A percentile compares a stretch with the other conserved stretches of the same genome.
phyloP scores from a whole-genome alignment of 1,140 invertebrate genomes.

The Caerostris darwini region DNA sequence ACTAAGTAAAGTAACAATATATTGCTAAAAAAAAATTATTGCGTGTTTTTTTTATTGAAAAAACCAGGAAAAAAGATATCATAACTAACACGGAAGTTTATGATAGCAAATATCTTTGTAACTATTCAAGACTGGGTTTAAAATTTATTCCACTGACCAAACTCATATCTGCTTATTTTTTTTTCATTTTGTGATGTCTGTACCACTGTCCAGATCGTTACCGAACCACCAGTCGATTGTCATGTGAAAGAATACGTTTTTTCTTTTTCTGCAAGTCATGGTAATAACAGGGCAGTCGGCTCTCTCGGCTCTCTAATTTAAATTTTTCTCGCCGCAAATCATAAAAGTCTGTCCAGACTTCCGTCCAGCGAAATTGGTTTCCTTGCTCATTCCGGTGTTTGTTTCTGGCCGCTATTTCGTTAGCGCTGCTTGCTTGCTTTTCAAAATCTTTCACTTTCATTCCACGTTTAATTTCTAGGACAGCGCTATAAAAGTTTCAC shows the following conservation, averaged over 20 bases:
- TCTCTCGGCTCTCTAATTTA: not conserved
- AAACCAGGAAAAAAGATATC: too few relatives aligned
- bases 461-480: not conserved
- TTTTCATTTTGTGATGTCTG: not conserved
- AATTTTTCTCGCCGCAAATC: not conserved
- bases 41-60: too few relatives aligned
- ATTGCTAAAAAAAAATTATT: too few relatives aligned
- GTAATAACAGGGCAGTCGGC: not conserved
- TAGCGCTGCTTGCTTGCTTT: not conserved
- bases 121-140: not conserved
- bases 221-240: not conserved
- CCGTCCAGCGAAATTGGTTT: not conserved
- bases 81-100: not conserved
- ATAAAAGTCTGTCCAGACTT: not conserved
- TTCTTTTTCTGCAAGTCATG: not conserved
- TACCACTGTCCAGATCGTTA: not conserved
- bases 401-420: not conserved
- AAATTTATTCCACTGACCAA: not conserved
- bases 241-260: not conserved
- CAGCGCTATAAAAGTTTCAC: too few relatives aligned
- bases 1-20: too few relatives aligned
- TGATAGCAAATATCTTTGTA: not conserved
- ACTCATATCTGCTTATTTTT: not conserved
- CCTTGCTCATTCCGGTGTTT: not conserved
- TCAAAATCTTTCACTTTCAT: not conserved